Base-by-base conservation (phyloP, 1,140 invertebrate genomes). In the Heliothis virescens region DNA sequence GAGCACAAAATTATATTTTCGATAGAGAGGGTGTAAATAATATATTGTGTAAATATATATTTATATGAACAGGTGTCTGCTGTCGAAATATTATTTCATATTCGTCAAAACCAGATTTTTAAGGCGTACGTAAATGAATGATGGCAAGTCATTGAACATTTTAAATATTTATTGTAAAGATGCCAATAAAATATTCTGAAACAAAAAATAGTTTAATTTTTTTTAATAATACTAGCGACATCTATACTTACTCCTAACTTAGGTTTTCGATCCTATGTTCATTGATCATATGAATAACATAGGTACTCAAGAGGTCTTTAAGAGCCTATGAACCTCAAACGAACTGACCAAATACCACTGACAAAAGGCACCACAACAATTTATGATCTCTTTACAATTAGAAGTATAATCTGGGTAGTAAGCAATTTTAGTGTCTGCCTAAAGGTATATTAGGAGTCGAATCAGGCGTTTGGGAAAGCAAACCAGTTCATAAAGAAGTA, bases 1-100 rank as follows among this genome's bases (percentile, higher is more conserved):
- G 80, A 82, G 81, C 72, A 83, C 81, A 80, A 83, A 41, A 81
- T 83, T 85, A 80, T 85, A 83, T 80, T 86, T 85, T 83, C 77
- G 79, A 80, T 82, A 78, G 62, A 79, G 80, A 26, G 21, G 82
- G 86, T 83, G 80, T 82, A 83, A 50, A 50, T 84, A 84, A 89
- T 83, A 86, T 82, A 71, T 81, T 82, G 74, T 86, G 84, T 81
- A 85, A 80, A 87, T 85, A 83, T 82, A 80, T 62, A 48, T 18
- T n/a, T 75, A 41, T 59, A 59, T 13, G 9, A 59, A 34, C 65
- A 77, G 71, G 67, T 71, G 34, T 26, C 29, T 50, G 72, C 72
- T 80, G 60, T 67, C 62, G n/a, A 59, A 52, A 75, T 81, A 75
- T 67, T 75, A 76, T 71, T 69, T 72, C 53, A 21, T 41, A 73